These are phyloP conservation scores for Charina bottae DNA, from an alignment of 2,113 vertebrate genomes.

Conservation along the genomic window DNA sequence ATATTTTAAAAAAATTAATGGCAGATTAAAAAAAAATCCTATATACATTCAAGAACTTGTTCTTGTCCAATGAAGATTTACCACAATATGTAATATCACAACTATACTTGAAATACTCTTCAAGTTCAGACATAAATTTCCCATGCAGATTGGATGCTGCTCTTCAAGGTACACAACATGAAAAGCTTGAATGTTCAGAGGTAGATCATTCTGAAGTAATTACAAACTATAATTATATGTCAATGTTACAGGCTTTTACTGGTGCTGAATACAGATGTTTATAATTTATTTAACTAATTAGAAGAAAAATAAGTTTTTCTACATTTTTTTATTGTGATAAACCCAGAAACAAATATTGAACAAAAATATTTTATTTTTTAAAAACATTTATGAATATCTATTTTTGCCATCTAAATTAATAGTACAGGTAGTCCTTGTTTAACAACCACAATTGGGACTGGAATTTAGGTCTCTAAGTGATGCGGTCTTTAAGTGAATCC, in stretches of 20 bases:
- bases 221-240: not conserved
- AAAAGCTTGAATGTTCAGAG: not conserved
- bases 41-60: not conserved
- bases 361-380: not conserved
- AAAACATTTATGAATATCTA: fast-evolving
- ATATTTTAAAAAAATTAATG: not conserved
- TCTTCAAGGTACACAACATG: not conserved
- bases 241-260: not conserved
- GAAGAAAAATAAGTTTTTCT: not conserved
- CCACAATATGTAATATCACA: not conserved
- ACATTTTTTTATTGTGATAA: not conserved
- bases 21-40: not conserved
- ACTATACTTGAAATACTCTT: not conserved
- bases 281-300: not conserved
- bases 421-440: no score
- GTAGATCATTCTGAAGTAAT: no score
- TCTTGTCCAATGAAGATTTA: not conserved
- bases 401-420: not conserved
- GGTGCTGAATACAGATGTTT: not conserved
- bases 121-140: not conserved
- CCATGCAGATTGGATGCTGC: not conserved
- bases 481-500: no score
- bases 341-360: not conserved
- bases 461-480: no score
- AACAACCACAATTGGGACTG: no score